phyloP scores from a whole-genome alignment of 2,888 invertebrate genomes.

The Thymelicus acteon region DNA sequence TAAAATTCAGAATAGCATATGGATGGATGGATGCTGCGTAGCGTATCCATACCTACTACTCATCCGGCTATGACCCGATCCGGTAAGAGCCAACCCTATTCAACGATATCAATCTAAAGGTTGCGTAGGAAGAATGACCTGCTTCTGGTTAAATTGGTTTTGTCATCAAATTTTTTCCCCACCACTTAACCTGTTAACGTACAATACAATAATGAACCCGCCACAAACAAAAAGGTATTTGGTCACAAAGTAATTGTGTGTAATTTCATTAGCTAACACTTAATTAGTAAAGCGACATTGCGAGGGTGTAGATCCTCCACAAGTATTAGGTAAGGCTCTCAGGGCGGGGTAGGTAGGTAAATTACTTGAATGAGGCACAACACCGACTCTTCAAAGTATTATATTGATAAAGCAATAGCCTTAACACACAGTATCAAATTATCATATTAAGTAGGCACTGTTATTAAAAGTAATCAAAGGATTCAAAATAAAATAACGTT shows the following conservation, averaged over 20 bases:
- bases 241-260: constrained; percentile 11
- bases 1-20: too few relatives aligned
- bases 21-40: too few relatives aligned
- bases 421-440: too few relatives aligned
- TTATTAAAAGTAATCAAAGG: too few relatives aligned
- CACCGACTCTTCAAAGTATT: too few relatives aligned
- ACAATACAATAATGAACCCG: constrained; percentile 26
- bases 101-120: constrained; percentile 73
- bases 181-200: constrained; percentile 12
- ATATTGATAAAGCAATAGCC: too few relatives aligned
- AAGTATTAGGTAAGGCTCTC: too few relatives aligned
- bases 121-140: constrained; percentile 56
- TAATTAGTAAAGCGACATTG: background rate
- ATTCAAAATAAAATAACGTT: too few relatives aligned
- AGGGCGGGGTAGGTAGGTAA: too few relatives aligned
- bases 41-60: background rate
- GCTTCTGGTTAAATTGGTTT: constrained; percentile 42
- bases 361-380: too few relatives aligned
- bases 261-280: background rate
- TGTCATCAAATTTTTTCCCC: constrained; percentile 40
- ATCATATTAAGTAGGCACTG: too few relatives aligned
- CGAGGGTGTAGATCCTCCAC: too few relatives aligned
- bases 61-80: background rate
- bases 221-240: constrained; percentile 21
- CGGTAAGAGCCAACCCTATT: constrained; percentile 38